phyloP scores from a whole-genome alignment of 2,888 invertebrate species.

The Vanessa cardui region DNA sequence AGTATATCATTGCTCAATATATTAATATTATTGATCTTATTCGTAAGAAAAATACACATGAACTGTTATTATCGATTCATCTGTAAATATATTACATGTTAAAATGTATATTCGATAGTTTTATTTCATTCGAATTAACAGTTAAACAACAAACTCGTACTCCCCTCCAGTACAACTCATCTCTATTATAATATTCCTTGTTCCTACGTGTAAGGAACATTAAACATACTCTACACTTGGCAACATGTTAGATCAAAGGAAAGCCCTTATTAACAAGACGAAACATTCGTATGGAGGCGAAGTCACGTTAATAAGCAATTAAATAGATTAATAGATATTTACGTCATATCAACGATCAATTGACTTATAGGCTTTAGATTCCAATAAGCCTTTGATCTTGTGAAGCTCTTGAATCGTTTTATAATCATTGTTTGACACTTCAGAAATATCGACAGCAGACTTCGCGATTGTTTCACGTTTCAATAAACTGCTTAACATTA shows the following conservation, averaged over 20 bases:
- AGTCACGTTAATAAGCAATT: slow-evolving; percentile 76
- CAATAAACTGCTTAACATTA: slow-evolving; percentile 30
- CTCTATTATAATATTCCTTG: background rate
- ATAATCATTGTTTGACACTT: slow-evolving; percentile 70
- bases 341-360: slow-evolving; percentile 69
- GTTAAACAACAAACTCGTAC: too few species aligned
- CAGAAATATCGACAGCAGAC: slow-evolving; percentile 51
- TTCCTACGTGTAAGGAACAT: slow-evolving; percentile 25
- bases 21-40: too few species aligned
- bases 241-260: slow-evolving; percentile 60
- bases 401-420: slow-evolving; percentile 64
- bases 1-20: too few species aligned
- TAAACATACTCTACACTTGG: slow-evolving; percentile 23
- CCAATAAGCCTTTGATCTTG: slow-evolving; percentile 71
- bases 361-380: slow-evolving; percentile 54
- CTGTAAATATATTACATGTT: too few species aligned
- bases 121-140: too few species aligned
- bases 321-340: slow-evolving; percentile 79
- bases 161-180: too few species aligned
- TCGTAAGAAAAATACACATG: too few species aligned
- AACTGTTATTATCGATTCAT: too few species aligned
- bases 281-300: slow-evolving; percentile 55
- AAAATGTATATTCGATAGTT: too few species aligned
- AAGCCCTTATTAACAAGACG: slow-evolving; percentile 62
- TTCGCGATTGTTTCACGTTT: slow-evolving; percentile 48